phyloP scores from a whole-genome alignment of 2,797 vertebrate genomes.

The Echeneis naucrates region DNA sequence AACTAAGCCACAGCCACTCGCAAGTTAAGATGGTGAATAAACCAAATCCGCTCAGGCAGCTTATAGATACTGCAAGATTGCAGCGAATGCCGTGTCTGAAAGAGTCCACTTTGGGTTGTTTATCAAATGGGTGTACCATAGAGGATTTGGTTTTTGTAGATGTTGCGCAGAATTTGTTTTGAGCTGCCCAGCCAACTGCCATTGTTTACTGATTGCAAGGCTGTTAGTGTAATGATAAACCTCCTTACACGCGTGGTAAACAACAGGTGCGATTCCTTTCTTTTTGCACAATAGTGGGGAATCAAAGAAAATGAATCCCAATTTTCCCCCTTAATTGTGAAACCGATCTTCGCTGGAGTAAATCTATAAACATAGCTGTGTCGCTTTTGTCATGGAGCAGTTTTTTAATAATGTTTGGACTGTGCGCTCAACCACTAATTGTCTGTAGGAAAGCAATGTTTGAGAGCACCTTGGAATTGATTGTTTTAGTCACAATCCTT shows the following conservation, averaged over 20 bases:
- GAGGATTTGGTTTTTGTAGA: conserved; percentile 38
- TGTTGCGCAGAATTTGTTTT: conserved; percentile 40
- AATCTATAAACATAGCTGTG: conserved; percentile 50
- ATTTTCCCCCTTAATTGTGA: conserved; percentile 43
- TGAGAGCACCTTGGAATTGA: conserved; percentile 70
- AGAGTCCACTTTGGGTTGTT: conserved; percentile 53
- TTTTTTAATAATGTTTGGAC: conserved; percentile 49
- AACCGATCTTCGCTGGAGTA: conserved; percentile 28
- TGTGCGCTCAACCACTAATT: conserved; percentile 47
- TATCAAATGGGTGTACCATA: conserved; percentile 41
- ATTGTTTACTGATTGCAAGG: conserved; percentile 43
- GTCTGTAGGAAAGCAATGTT: conserved; percentile 49
- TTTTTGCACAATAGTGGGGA: conserved; percentile 22
- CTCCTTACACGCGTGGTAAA: conserved; percentile 28
- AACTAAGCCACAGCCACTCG: conserved; percentile 73
- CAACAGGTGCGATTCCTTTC: conserved; percentile 47
- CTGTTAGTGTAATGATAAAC: conserved; percentile 41
- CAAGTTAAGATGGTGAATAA: conserved; percentile 75
- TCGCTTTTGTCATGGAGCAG: conserved; percentile 30
- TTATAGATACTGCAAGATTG: conserved; percentile 74
- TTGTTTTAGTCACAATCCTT: conserved; percentile 68
- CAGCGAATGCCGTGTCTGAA: conserved; percentile 48
- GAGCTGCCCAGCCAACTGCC: conserved; percentile 38
- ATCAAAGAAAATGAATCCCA: conserved; percentile 20
- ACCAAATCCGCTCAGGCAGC: conserved; percentile 78